phyloP scores from a whole-genome alignment of 2,888 invertebrate species.

The Tromatobia lineatoria region DNA sequence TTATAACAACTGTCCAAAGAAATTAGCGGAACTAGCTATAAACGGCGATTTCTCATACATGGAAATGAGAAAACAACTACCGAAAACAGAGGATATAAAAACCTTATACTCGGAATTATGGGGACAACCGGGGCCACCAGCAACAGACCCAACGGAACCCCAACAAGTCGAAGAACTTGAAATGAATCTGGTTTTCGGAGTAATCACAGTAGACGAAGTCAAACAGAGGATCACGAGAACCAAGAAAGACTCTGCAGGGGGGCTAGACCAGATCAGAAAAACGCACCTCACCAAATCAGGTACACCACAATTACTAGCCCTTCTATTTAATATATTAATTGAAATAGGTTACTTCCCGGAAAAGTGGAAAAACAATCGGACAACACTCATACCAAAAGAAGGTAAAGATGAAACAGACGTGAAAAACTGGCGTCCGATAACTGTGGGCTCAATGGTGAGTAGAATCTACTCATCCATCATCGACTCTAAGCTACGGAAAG shows the following conservation, averaged over 20 bases:
- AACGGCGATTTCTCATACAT: slow-evolving; percentile 56
- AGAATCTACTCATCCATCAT: slow-evolving; percentile 76
- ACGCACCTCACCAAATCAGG: slow-evolving; percentile 56
- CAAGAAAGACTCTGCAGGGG: slow-evolving; percentile 70
- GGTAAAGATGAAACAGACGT: slow-evolving; percentile 76
- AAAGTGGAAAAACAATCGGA: slow-evolving; percentile 78
- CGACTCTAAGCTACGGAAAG: slow-evolving; percentile 62
- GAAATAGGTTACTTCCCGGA: slow-evolving; percentile 22
- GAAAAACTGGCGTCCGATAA: slow-evolving; percentile 79
- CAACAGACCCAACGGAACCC: background rate
- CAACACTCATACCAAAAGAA: too few relatives aligned
- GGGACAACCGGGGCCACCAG: slow-evolving; percentile 68
- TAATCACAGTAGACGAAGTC: slow-evolving; percentile 62
- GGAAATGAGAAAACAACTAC: background rate
- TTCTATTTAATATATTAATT: slow-evolving; percentile 38
- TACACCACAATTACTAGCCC: background rate
- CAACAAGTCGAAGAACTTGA: background rate
- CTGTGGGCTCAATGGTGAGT: slow-evolving; percentile 76
- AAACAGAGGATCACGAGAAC: slow-evolving; percentile 51
- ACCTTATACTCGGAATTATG: slow-evolving; percentile 74
- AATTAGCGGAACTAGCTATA: slow-evolving; percentile 71
- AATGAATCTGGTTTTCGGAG: background rate
- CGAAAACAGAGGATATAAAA: slow-evolving; percentile 52
- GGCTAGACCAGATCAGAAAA: slow-evolving; percentile 71
- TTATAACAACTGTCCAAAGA: slow-evolving; percentile 75